Percentiles rank a stretch among this genome's conserved stretches.
phyloP scores from a whole-genome alignment of 2,888 invertebrate genomes.

The Perizoma flavofasciatum region DNA sequence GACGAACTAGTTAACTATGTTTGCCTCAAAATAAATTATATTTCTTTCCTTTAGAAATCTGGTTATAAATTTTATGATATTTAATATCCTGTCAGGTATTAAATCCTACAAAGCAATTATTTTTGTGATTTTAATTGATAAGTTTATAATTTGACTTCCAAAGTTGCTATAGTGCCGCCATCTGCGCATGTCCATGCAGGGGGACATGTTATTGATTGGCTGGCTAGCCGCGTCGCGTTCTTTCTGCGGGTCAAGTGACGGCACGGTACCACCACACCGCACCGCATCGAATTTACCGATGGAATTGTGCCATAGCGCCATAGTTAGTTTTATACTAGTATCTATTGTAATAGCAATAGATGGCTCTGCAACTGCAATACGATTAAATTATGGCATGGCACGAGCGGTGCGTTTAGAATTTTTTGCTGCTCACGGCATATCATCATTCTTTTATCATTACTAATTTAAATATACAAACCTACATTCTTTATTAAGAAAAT shows the following conservation, averaged over 20 bases:
- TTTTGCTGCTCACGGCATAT: no score
- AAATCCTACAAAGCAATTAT: background rate
- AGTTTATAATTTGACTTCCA: slow-evolving; percentile 36
- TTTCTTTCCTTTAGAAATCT: background rate
- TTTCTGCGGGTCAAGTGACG: slow-evolving; percentile 2
- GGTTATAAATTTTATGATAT: background rate
- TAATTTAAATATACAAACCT: no score
- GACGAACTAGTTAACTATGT: background rate
- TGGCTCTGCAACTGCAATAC: slow-evolving; percentile 51
- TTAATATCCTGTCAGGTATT: background rate
- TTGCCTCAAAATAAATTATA: background rate
- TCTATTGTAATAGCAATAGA: slow-evolving; percentile 54
- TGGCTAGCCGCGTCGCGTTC: slow-evolving; percentile 23
- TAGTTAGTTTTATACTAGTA: slow-evolving; percentile 10
- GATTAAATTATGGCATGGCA: no score
- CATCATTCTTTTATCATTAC: no score
- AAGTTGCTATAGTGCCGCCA: slow-evolving; percentile 57
- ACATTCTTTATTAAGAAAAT: no score
- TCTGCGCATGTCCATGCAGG: slow-evolving; percentile 49
- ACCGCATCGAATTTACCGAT: slow-evolving; percentile 2
- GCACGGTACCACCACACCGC: background rate
- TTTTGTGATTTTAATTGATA: background rate
- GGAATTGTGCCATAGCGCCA: slow-evolving; percentile 18
- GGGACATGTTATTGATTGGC: slow-evolving; percentile 66
- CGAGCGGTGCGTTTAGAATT: no score